Evolutionary conservation across 2,888 invertebrate species (phyloP).

Genomic region (Aradus depressus): DNA sequence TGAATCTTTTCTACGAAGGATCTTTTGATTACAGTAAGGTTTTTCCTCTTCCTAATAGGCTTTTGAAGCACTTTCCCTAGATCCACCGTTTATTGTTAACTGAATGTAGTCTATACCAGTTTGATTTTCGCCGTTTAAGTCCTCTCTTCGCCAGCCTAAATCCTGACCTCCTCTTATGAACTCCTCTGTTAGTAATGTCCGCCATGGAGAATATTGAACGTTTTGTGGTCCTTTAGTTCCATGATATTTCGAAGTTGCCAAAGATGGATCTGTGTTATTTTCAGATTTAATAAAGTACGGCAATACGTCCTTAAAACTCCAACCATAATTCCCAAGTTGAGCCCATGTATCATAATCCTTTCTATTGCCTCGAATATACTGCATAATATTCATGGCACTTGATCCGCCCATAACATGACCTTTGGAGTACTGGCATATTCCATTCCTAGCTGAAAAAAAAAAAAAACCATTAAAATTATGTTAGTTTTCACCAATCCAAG

Average conservation of each 20-base stretch:
- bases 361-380: constrained; percentile 56
- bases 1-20: constrained; percentile 18
- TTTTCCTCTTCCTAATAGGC: constrained; percentile 21
- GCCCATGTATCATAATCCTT: constrained; percentile 66
- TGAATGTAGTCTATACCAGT: constrained; percentile 6
- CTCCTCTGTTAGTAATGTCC: no score
- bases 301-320: no score
- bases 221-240: no score
- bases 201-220: no score
- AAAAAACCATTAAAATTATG: neutral
- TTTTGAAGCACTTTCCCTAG: constrained; percentile 24
- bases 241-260: no score
- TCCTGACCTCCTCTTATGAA: no score
- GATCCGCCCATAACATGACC: constrained; percentile 73
- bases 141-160: no score
- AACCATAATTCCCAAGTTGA: no score
- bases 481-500: no score
- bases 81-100: constrained; percentile 14
- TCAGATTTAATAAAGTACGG: no score
- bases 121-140: constrained; percentile 21
- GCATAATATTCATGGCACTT: constrained; percentile 66
- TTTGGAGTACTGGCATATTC: constrained; percentile 32
- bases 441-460: constrained; percentile 1
- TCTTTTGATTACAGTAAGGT: constrained; percentile 23
- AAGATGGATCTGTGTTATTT: no score